These are phyloP conservation scores for Pongo pygmaeus DNA, from an alignment of 2,113 vertebrate species.

Conservation along the genomic window DNA sequence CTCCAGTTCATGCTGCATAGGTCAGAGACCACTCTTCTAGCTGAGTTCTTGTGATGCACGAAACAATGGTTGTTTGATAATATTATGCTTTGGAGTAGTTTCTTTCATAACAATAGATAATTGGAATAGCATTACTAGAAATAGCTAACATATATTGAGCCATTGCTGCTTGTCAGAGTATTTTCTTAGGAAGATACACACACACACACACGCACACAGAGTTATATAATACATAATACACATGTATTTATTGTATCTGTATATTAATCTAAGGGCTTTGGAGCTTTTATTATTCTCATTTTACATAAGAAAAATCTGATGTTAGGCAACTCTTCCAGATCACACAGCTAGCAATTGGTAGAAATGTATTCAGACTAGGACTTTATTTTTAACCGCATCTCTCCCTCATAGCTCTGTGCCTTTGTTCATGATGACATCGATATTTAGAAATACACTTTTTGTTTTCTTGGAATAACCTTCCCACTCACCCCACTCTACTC, in stretches of 20 bases:
- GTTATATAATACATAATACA: not conserved
- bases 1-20: rapidly evolving
- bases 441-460: not conserved
- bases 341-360: not conserved
- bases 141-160: not conserved
- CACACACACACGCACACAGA: not conserved
- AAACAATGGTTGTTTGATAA: not conserved
- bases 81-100: not conserved
- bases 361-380: not conserved
- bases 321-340: not conserved
- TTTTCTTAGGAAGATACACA: not conserved
- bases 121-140: not conserved
- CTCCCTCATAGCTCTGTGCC: not conserved
- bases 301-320: not conserved
- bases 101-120: not conserved
- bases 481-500: not conserved
- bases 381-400: not conserved
- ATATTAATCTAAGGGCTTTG: not conserved
- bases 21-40: not conserved
- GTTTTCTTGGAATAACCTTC: not conserved
- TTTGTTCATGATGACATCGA: not conserved
- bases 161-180: not conserved
- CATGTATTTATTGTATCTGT: not conserved
- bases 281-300: not conserved
- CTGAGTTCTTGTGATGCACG: not conserved